These are phyloP conservation scores for Amphipoea lucens DNA, from an alignment of 2,888 invertebrate genomes.

Conservation along the genomic window DNA sequence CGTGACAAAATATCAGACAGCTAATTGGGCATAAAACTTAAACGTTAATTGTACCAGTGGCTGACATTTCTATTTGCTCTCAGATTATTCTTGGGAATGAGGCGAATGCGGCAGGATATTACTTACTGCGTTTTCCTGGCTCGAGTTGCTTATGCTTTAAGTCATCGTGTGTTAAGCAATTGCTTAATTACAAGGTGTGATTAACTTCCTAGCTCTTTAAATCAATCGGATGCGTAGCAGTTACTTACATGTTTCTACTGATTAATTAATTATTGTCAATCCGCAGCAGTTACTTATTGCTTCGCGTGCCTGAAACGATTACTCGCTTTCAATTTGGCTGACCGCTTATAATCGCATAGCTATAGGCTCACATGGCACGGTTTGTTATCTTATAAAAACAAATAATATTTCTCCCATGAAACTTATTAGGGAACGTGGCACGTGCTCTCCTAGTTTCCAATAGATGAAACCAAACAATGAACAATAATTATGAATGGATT, in stretches of 20 bases:
- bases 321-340: neutral
- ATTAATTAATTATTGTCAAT: slow-evolving; percentile 17
- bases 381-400: no score
- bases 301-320: neutral
- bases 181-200: slow-evolving; percentile 14
- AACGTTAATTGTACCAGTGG: slow-evolving; percentile 51
- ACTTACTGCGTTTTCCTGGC: slow-evolving; percentile 47
- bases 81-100: slow-evolving; percentile 44
- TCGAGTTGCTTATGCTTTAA: slow-evolving; percentile 3
- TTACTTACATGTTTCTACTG: neutral
- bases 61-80: slow-evolving; percentile 45
- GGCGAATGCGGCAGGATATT: slow-evolving; percentile 43
- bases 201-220: slow-evolving; percentile 11
- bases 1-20: slow-evolving; percentile 56
- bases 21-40: slow-evolving; percentile 56
- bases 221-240: neutral
- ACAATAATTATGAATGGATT: slow-evolving; percentile 62
- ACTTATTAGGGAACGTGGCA: neutral
- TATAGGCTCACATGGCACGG: no score
- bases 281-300: neutral
- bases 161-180: slow-evolving; percentile 17
- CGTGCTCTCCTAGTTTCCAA: slow-evolving; percentile 1
- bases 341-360: neutral
- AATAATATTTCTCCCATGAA: neutral
- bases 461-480: slow-evolving; percentile 37